phyloP scores from a whole-genome alignment of 1,140 invertebrate genomes.

The Papilio aristodemus region DNA sequence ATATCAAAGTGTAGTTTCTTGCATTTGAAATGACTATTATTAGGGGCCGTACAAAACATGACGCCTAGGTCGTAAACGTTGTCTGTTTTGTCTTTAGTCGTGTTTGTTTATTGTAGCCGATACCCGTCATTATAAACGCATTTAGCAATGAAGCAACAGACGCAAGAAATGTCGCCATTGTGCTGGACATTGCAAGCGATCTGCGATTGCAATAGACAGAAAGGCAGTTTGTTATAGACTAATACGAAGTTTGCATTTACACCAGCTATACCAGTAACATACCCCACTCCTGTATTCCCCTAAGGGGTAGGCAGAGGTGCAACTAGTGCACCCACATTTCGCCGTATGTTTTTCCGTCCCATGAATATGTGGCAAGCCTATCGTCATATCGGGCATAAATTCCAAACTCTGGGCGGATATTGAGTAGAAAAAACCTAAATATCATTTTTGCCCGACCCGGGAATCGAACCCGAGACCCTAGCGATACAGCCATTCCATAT shows the following conservation, averaged over 20 bases:
- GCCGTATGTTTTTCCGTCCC: no score
- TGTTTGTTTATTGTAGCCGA: slow-evolving; percentile 50
- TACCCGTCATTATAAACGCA: slow-evolving; percentile 53
- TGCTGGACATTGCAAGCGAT: slow-evolving; percentile 36
- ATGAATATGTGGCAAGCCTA: no score
- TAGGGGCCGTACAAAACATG: not conserved
- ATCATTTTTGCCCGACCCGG: no score
- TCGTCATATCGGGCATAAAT: no score
- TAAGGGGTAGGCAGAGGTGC: no score
- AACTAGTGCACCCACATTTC: no score
- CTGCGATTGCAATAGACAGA: slow-evolving; percentile 32
- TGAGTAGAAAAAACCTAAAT: no score
- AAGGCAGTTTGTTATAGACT: slow-evolving; percentile 15
- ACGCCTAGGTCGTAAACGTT: slow-evolving; percentile 24
- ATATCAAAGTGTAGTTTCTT: not conserved
- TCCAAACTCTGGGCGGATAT: no score
- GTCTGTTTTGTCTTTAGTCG: slow-evolving; percentile 39
- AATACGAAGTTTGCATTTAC: not conserved
- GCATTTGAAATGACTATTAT: slow-evolving; percentile 1
- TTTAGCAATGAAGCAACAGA: slow-evolving; percentile 43
- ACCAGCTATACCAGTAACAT: not conserved
- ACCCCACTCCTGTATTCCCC: no score
- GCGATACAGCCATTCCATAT: no score
- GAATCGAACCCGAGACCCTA: no score
- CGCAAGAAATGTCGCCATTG: slow-evolving; percentile 33